phyloP scores from a whole-genome alignment of 2,797 vertebrate species.

The Perodicticus potto region DNA sequence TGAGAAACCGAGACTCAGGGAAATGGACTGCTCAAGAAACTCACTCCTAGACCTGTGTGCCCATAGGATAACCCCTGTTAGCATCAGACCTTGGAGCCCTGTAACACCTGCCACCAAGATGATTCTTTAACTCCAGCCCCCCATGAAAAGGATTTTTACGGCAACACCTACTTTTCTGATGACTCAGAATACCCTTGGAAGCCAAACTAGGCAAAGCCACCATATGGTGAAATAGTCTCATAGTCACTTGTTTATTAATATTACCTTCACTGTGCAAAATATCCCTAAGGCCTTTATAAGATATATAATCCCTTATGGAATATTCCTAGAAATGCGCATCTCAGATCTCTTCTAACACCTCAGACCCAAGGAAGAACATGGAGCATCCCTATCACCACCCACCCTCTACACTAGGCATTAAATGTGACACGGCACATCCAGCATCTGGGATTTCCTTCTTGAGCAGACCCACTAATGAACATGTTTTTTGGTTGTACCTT shows the following conservation, averaged over 20 bases:
- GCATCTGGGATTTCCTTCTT: not conserved
- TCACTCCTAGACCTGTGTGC: not conserved
- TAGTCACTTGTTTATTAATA: not conserved
- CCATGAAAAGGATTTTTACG: not conserved
- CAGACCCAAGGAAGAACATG: not conserved
- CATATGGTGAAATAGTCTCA: not conserved
- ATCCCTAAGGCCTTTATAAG: constrained; percentile 18
- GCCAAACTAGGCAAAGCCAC: constrained; percentile 20
- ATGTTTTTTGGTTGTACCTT: not conserved
- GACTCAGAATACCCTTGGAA: constrained; percentile 33
- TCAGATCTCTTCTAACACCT: not conserved
- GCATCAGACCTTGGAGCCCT: not conserved
- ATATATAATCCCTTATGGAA: not conserved
- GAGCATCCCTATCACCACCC: constrained; percentile 20
- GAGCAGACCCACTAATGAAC: not conserved
- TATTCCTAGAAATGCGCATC: not conserved
- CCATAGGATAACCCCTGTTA: not conserved
- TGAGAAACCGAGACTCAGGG: not conserved
- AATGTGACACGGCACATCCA: not conserved
- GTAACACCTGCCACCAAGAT: not conserved
- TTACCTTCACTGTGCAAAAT: not conserved
- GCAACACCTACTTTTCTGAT: not conserved
- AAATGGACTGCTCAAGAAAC: not conserved
- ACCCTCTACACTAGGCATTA: not conserved
- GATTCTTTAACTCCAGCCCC: not conserved